Evolutionary conservation across 2,888 invertebrate genomes (phyloP), one percentile per base, ranked within the genome.

Genomic region (Lepidocyrtinus sp.): DNA sequence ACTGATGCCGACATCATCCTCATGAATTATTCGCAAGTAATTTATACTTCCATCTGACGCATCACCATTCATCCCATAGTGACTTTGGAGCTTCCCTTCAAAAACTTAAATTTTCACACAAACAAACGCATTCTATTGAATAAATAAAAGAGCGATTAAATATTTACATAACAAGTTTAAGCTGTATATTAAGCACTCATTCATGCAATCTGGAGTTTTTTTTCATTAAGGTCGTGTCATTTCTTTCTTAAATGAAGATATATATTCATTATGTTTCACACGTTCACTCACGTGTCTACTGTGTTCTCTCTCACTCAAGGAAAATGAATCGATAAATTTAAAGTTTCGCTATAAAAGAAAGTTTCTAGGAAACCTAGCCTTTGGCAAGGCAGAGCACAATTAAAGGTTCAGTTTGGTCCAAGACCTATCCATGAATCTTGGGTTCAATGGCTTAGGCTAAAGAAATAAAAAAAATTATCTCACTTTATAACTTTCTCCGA

Each of bases 381-480:
- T 3, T 36, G 3, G 19, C 7, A 67, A 46, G n/a, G n/a, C n/a
- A 22, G 17, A 67, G 50, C 67, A 19, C 45, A 67, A 67, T 67
- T 46, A 67, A 67, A 45, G 46, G 46, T 46, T 67, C 50, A 67
- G 50, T 46, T n/a, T n/a, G n/a, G n/a, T 50, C 50, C 2, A 50
- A 50, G 36, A 7, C 12, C 50, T 50, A n/a, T 17, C n/a, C 59
- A 59, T 59, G 19, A 59, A 59, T 59, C 22, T 59, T 59, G 59
- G n/a, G 59, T 59, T 19, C 59, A 59, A 59, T 59, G 59, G 22
- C 59, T 59, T 12, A 22, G 19, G 3, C 50, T 50, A 12, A 9
- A 21, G 21, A 59, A n/a, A 36, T 9, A 36, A 36, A 21, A 21
- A 59, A 21, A 59, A 59, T 59, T 59, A 59, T 21, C 59, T 59